A percentile compares a stretch with the other conserved stretches of the same genome.
These are phyloP conservation scores for Ips typographus DNA, from an alignment of 1,140 invertebrate genomes.

Conservation along the genomic window DNA sequence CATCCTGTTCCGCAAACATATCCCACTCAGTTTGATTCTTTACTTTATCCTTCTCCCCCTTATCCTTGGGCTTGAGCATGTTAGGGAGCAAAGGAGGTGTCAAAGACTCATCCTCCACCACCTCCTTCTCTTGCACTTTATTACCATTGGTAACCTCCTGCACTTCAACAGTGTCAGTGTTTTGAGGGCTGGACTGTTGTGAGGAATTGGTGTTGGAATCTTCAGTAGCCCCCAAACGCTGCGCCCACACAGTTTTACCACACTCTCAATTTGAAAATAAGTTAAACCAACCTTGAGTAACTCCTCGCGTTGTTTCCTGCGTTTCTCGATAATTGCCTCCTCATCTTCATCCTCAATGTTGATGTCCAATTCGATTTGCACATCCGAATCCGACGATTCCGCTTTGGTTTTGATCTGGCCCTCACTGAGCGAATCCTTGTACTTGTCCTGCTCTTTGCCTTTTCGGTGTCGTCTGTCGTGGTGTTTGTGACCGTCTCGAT, in stretches of 20 bases:
- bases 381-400: slow-evolving; percentile 62
- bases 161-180: background rate
- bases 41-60: slow-evolving; percentile 49
- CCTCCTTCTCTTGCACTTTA: background rate
- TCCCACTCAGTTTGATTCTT: slow-evolving; percentile 70
- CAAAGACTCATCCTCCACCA: slow-evolving; percentile 48
- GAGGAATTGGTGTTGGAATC: slow-evolving; percentile 49
- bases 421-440: slow-evolving; percentile 83
- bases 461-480: slow-evolving; percentile 48
- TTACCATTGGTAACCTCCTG: background rate
- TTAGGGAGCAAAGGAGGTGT: slow-evolving; percentile 51
- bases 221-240: slow-evolving; percentile 61
- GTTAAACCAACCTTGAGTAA: slow-evolving; percentile 68
- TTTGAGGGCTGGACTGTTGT: slow-evolving; percentile 35
- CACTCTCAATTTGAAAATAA: background rate
- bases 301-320: slow-evolving; percentile 87
- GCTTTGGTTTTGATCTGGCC: slow-evolving; percentile 66
- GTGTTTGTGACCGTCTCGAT: slow-evolving; percentile 26
- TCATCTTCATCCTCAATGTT: slow-evolving; percentile 86
- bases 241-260: background rate
- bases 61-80: slow-evolving; percentile 47
- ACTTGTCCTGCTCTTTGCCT: slow-evolving; percentile 59
- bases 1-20: slow-evolving; percentile 89
- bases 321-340: slow-evolving; percentile 88
- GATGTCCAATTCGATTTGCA: slow-evolving; percentile 73